phyloP scores from a whole-genome alignment of 2,113 vertebrate species.

The Vidua macroura region DNA sequence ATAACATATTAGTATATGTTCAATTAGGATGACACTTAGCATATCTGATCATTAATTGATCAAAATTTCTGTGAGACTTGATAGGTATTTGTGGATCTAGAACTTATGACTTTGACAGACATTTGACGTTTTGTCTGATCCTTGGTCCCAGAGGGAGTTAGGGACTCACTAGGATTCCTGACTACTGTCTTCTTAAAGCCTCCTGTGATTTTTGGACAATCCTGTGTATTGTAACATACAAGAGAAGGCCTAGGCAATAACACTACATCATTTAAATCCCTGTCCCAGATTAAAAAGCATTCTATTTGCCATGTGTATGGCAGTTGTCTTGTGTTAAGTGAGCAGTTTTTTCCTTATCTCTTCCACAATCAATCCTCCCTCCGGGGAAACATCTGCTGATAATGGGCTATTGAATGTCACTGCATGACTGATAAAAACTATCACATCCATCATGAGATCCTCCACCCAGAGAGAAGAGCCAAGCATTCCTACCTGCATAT shows the following conservation, averaged over 20 bases:
- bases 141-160: not conserved
- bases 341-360: too few relatives aligned
- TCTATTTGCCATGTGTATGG: too few relatives aligned
- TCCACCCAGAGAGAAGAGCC: too few relatives aligned
- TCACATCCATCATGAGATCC: too few relatives aligned
- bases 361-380: too few relatives aligned
- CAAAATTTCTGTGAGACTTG: not conserved
- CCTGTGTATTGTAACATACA: accelerated
- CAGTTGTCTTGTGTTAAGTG: too few relatives aligned
- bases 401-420: too few relatives aligned
- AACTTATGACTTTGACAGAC: not conserved
- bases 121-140: not conserved
- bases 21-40: not conserved
- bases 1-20: not conserved
- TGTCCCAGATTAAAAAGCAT: too few relatives aligned
- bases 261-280: not conserved
- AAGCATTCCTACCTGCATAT: too few relatives aligned
- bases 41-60: not conserved
- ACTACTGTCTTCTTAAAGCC: not conserved
- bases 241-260: not conserved
- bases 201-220: not conserved
- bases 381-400: too few relatives aligned
- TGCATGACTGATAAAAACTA: too few relatives aligned
- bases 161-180: not conserved
- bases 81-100: not conserved